Base-by-base conservation (phyloP, 2,797 vertebrate species). In the Galagoides demidoff region DNA sequence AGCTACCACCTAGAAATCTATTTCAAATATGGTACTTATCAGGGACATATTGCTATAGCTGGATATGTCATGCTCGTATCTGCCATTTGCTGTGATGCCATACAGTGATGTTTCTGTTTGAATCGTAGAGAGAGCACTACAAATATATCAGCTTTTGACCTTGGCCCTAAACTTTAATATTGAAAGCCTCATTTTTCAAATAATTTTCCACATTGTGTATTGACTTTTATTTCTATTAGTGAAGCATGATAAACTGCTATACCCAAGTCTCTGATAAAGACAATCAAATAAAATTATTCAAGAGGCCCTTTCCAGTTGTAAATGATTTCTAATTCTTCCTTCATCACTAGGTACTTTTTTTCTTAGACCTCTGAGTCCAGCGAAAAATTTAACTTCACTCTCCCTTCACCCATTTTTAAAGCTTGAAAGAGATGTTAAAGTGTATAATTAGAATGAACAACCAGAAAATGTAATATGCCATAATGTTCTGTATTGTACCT, bases 271-370 rank as follows among this genome's bases (percentile, higher is more conserved):
- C 0, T 7, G 61, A 78, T 68, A n/a, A 92, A 94, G 95, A 85
- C 61, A 96, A 97, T 97, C 20, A 93, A 95, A 85, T 95, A 95
- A 57, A 90, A 97, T 74, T 96, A 84, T 89, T 93, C 66, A 98
- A 87, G 81, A 68, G 52, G 0, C 55, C 17, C 92, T 94, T 92
- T 90, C 93, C 93, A 86, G 74, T 87, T 95, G 74, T 90, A 95
- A 92, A 91, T 86, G 43, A 96, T 95, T 20, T 52, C 13, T 92
- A 83, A 97, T 96, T 96, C 71, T 90, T 92, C 79, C 52, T 90
- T 55, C 74, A 81, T 92, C 85, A 97, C 76, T 64, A 98, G 27
- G 59, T 84, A 79, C 61, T 77, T 85, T 85, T 83, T 77, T 61
- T 85, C 94, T 92, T 64, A 95, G 43, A n/a, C 12, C 82, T 52